These are phyloP conservation scores for Enteromius argenteus DNA, from an alignment of 2,797 vertebrate genomes.

Conservation along the genomic window DNA sequence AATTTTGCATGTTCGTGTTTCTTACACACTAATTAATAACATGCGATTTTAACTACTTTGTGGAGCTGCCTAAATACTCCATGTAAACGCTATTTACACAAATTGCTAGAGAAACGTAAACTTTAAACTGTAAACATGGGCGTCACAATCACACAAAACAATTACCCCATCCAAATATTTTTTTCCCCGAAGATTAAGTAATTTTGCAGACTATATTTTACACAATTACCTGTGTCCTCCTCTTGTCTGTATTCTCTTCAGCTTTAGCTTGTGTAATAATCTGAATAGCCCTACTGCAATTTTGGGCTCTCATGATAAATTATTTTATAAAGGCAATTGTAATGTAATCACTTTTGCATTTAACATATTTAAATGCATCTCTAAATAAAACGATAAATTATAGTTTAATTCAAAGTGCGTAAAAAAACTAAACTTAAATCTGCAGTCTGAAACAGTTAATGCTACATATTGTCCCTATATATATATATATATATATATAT, in stretches of 20 bases:
- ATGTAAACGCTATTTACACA: background rate
- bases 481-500: too few species aligned
- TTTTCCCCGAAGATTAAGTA: background rate
- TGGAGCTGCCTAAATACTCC: background rate
- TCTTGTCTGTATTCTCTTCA: background rate
- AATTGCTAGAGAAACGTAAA: background rate
- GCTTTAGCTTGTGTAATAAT: too few species aligned
- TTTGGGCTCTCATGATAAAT: background rate
- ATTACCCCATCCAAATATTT: background rate
- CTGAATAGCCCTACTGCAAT: background rate
- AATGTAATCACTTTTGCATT: background rate
- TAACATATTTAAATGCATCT: background rate
- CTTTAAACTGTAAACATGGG: background rate
- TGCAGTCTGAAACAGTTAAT: background rate
- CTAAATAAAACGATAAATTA: background rate
- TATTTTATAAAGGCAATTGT: background rate
- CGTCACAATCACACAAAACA: background rate
- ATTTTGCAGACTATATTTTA: background rate
- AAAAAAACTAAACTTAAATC: background rate
- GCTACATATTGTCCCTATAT: background rate
- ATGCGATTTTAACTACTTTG: background rate
- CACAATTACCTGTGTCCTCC: background rate
- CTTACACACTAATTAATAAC: background rate
- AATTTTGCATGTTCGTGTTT: background rate
- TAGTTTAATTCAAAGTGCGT: background rate